Base-by-base conservation (phyloP, 2,797 vertebrate genomes). In the Trematomus bernacchii region DNA sequence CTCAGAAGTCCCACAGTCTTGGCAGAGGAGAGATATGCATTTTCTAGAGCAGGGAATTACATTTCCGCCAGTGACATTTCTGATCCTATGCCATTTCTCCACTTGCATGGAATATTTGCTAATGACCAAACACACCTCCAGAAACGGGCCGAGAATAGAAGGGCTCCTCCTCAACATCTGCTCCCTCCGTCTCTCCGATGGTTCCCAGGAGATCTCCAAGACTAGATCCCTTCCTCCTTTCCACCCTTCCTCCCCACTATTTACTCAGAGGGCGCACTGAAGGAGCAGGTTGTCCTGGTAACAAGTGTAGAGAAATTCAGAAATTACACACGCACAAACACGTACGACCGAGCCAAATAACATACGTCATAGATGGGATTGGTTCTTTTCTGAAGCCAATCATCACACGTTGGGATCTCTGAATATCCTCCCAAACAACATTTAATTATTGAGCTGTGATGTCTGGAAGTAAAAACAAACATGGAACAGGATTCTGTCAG, bases 71-170 rank as follows among this genome's bases (percentile, higher is more conserved):
- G 60, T 79, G 78, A 78, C 86, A 85, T 81, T 73, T 77, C 71
- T 83, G 80, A 88, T 85, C 77, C 50, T n/a, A 18, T 66, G 84
- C 78, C 86, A 74, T 79, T 79, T 58, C 73, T 64, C 16, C 71
- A 50, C 73, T 83, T n/a, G 55, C 77, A 60, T 23, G 42, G 58
- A 81, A 85, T 82, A 83, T 82, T 77, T 80, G 79, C 84, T 92
- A 90, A 91, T 90, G 85, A 87, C 90, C 87, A 85, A 89, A 84
- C 84, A 85, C 76, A 89, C 78, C 85, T 82, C 73, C 79, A 78
- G 82, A 87, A 91, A 80, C 52, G 67, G 64, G 84, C 83, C 15
- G 23, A 75, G 76, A 83, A 85, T 66, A 84, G 84, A 85, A 48
- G 71, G 76, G 47, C 69, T 80, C 87, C 81, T 77, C 83, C 89